A percentile compares a stretch with the other conserved stretches of the same genome.
Evolutionary conservation across 2,797 vertebrate genomes (phyloP).

Genomic region (Enteromius paludinosus): DNA sequence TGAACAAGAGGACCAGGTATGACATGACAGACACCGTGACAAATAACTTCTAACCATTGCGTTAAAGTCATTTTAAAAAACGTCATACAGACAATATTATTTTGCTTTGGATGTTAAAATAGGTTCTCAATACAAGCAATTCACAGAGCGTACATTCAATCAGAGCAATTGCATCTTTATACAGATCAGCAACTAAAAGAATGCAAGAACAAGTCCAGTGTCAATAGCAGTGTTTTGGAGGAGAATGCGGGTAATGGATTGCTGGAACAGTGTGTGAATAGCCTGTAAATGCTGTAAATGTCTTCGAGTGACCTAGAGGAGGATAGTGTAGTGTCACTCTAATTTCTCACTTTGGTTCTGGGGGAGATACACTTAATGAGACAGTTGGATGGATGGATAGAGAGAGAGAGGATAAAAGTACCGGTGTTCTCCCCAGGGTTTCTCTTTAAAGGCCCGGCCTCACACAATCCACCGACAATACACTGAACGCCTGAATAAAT

Average conservation of each 20-base stretch:
- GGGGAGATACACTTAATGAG: slow-evolving; percentile 11
- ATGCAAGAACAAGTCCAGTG: not conserved
- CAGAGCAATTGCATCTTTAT: not conserved
- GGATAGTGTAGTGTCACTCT: slow-evolving; percentile 25
- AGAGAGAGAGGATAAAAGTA: slow-evolving; percentile 22
- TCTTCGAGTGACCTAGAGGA: not conserved
- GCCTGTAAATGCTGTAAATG: slow-evolving; percentile 32
- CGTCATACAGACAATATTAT: not conserved
- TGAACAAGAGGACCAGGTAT: too few species aligned
- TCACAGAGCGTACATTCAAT: too few species aligned
- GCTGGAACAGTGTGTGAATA: slow-evolving; percentile 6
- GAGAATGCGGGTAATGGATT: not conserved
- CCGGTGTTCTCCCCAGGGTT: slow-evolving; percentile 19
- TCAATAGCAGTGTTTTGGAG: not conserved
- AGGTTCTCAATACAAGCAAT: not conserved
- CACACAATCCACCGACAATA: slow-evolving; percentile 17
- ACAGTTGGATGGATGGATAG: not conserved
- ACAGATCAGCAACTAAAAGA: not conserved
- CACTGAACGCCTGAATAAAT: slow-evolving; percentile 44
- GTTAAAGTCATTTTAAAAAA: not conserved
- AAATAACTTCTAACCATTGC: not conserved
- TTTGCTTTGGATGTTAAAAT: not conserved
- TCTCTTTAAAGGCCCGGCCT: slow-evolving; percentile 23
- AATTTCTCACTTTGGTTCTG: slow-evolving; percentile 25
- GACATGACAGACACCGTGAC: too few species aligned